Evolutionary conservation across 2,888 invertebrate species (phyloP).

Genomic region (Cerceris ruficornis): DNA sequence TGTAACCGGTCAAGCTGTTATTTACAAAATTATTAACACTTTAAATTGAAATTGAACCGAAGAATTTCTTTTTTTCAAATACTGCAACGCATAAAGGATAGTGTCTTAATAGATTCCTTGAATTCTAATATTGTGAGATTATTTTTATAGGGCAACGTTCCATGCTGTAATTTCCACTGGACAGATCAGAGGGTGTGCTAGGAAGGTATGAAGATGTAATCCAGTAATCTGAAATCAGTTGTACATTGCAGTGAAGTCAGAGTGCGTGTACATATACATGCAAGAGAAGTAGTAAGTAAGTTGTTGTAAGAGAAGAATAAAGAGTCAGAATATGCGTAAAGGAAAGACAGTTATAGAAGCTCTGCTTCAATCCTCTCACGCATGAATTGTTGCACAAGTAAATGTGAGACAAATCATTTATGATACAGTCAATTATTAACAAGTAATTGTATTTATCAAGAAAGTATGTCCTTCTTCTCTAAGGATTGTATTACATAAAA

Average conservation of each 20-base stretch:
- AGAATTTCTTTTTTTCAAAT: too few species aligned
- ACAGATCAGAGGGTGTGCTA: conserved; percentile 33
- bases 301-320: neutral
- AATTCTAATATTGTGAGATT: neutral
- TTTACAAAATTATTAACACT: too few species aligned
- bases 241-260: conserved; percentile 31
- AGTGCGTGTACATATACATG: conserved; percentile 20
- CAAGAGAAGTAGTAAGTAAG: neutral
- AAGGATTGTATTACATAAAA: too few species aligned
- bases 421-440: neutral
- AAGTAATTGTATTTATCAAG: too few species aligned
- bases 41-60: too few species aligned
- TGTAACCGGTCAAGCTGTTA: too few species aligned
- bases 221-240: conserved; percentile 51
- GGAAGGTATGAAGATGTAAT: conserved; percentile 30
- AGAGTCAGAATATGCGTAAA: neutral
- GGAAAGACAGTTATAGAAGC: neutral
- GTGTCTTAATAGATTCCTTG: too few species aligned
- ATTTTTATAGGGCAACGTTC: conserved; percentile 7
- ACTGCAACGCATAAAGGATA: too few species aligned
- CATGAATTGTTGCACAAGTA: neutral
- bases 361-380: neutral
- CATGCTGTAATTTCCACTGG: conserved; percentile 34
- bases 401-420: neutral
- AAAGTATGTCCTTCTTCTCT: too few species aligned